Conservation (phyloP, 1,140 invertebrate genomes). For the Diachasma alloeum region DNA sequence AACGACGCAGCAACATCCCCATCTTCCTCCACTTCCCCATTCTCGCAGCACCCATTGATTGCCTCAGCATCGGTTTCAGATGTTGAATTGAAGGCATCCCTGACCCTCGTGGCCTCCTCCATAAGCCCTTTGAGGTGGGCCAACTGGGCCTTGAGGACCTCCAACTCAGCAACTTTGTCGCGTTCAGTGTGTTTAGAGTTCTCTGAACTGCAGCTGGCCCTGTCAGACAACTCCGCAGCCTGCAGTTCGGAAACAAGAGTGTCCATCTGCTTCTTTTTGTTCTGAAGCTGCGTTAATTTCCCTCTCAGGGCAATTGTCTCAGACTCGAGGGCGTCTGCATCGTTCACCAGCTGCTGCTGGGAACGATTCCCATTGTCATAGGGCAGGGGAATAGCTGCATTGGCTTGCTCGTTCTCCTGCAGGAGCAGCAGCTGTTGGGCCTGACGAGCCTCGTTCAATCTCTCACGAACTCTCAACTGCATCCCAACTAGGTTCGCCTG, state of each 20-base stretch:
- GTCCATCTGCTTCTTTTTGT: conserved; percentile 61
- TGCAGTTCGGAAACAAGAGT: conserved; percentile 59
- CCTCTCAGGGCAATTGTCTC: conserved; percentile 51
- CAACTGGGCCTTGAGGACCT: conserved; percentile 56
- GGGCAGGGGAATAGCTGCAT: neutral
- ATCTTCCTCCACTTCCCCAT: conserved; percentile 40
- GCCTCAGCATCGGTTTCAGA: conserved; percentile 44
- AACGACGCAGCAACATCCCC: conserved; percentile 18
- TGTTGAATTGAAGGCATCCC: conserved; percentile 39
- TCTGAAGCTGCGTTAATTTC: conserved; percentile 57
- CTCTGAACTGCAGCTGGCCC: conserved; percentile 44
- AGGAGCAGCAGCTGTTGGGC: conserved; percentile 48
- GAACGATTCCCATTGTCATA: conserved; percentile 28
- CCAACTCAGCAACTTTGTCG: conserved; percentile 57
- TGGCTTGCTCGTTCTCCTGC: conserved; percentile 42
- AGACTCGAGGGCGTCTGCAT: conserved; percentile 50
- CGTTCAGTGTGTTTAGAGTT: conserved; percentile 39
- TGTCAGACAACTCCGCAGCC: conserved; percentile 45
- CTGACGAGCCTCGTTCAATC: conserved; percentile 54
- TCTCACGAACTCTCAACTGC: conserved; percentile 53
- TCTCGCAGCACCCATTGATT: conserved; percentile 25
- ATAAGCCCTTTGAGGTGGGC: conserved; percentile 57
- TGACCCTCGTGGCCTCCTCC: conserved; percentile 47
- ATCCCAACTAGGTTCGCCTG: conserved; percentile 55
- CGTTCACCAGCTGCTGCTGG: conserved; percentile 32